These are phyloP conservation scores for Frieseomelitta varia DNA, from an alignment of 1,140 invertebrate species.

Conservation along the genomic window DNA sequence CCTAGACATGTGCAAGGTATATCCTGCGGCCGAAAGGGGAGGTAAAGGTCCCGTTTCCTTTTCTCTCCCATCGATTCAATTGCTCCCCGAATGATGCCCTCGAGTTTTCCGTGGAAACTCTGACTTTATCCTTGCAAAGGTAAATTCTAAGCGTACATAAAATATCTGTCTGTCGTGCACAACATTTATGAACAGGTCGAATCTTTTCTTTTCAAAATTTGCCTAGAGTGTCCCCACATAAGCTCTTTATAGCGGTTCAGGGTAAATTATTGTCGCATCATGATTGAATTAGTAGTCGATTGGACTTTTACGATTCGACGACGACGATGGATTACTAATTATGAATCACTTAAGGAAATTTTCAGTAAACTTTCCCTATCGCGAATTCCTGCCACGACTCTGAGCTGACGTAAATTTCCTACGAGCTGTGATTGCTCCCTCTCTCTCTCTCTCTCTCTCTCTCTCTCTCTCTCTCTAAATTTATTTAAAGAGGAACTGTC, in stretches of 20 bases:
- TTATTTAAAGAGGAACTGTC: neutral
- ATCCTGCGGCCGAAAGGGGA: neutral
- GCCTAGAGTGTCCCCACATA: too few species aligned
- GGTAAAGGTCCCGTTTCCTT: conserved; percentile 32
- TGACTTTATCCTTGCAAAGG: neutral
- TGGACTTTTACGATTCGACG: too few species aligned
- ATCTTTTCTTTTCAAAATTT: neutral
- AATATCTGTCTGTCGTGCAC: neutral
- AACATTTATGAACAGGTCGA: neutral
- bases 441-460: too few species aligned
- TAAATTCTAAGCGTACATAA: neutral
- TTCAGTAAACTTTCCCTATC: neutral
- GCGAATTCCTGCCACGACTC: neutral
- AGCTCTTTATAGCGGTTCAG: too few species aligned
- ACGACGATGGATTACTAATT: too few species aligned
- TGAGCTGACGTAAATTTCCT: neutral
- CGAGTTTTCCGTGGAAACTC: conserved; percentile 32
- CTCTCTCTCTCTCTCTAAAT: neutral
- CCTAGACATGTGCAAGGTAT: conserved; percentile 68
- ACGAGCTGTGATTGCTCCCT: too few species aligned
- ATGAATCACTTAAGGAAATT: too few species aligned
- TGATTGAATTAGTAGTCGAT: too few species aligned
- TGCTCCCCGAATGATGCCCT: neutral
- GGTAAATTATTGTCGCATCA: too few species aligned
- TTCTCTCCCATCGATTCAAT: conserved; percentile 31